A percentile compares a stretch with the other conserved stretches of the same genome.
Evolutionary conservation across 2,113 vertebrate species (phyloP).

Genomic region (Progne subis): DNA sequence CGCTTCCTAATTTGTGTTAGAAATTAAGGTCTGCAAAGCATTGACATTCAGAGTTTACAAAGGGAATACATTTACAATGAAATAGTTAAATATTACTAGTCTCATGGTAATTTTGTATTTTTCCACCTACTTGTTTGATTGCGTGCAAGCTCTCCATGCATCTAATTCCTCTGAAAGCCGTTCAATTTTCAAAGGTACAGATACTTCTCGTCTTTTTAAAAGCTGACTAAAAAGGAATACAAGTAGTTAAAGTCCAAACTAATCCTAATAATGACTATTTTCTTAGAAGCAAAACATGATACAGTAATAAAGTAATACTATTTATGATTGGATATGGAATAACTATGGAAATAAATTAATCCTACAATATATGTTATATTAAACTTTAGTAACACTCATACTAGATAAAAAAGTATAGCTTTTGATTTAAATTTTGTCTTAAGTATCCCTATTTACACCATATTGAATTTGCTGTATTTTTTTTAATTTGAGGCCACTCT

Average conservation of each 20-base stretch:
- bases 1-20: background rate
- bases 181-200: conserved; percentile 89
- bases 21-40: background rate
- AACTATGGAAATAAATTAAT: background rate
- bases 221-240: conserved; percentile 84
- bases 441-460: background rate
- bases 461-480: background rate
- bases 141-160: conserved; percentile 88
- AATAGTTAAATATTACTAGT: background rate
- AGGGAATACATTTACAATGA: background rate
- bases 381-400: background rate
- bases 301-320: background rate
- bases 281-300: background rate
- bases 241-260: conserved; percentile 17
- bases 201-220: conserved; percentile 89
- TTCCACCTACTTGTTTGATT: conserved; percentile 75
- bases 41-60: background rate
- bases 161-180: conserved; percentile 90
- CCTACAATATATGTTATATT: background rate
- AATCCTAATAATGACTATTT: background rate
- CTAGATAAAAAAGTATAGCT: background rate
- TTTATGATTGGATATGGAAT: background rate
- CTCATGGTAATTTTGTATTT: background rate
- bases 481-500: background rate
- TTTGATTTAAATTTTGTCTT: background rate